A percentile compares a stretch with the other conserved stretches of the same genome.
These are phyloP conservation scores for Sicus ferrugineus DNA, from an alignment of 2,888 invertebrate genomes.

Conservation along the genomic window DNA sequence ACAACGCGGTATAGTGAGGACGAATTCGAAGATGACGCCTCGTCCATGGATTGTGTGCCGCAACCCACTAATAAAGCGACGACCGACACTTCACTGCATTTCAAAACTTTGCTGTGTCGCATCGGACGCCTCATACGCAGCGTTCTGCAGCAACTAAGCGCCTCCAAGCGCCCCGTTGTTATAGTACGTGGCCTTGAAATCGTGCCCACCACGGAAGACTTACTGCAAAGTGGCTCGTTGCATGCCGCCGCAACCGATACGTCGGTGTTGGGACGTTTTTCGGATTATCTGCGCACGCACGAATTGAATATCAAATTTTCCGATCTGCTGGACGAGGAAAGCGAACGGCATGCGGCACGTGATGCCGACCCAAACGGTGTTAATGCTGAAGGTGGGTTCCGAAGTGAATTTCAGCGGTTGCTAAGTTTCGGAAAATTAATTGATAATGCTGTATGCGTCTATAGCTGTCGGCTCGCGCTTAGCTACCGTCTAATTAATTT, in stretches of 20 bases:
- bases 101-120: constrained; percentile 65
- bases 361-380: constrained; percentile 41
- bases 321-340: constrained; percentile 67
- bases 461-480: constrained; percentile 17
- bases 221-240: constrained; percentile 37
- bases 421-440: neutral
- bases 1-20: neutral
- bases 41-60: neutral
- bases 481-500: neutral
- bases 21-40: neutral
- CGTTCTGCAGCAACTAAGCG: constrained; percentile 68
- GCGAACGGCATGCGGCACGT: constrained; percentile 37
- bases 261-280: constrained; percentile 66
- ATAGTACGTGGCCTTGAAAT: constrained; percentile 61
- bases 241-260: constrained; percentile 5
- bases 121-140: constrained; percentile 66
- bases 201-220: constrained; percentile 44
- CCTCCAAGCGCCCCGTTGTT: constrained; percentile 53
- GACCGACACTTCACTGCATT: constrained; percentile 51
- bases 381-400: constrained; percentile 42
- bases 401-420: neutral
- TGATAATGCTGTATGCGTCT: neutral
- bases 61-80: neutral
- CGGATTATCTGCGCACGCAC: constrained; percentile 75
- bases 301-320: constrained; percentile 77